These are phyloP conservation scores for Dolichotis patagonum DNA, from an alignment of 2,113 vertebrate genomes.

Conservation along the genomic window DNA sequence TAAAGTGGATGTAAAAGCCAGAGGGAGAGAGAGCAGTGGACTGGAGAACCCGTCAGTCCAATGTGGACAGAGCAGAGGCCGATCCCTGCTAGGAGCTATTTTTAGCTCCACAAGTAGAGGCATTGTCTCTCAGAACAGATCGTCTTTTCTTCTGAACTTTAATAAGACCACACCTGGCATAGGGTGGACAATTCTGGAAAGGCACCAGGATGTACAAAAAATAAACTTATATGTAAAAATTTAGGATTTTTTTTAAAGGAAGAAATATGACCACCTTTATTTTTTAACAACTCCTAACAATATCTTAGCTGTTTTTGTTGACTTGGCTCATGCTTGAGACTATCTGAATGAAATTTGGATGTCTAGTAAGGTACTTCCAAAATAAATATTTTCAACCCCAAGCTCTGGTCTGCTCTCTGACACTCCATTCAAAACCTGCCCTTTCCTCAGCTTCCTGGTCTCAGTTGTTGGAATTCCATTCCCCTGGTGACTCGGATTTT, in stretches of 20 bases:
- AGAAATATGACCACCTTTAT: neutral
- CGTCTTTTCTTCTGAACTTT: slow-evolving; percentile 77
- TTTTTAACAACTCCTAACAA: slow-evolving; percentile 17
- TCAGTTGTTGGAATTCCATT: neutral
- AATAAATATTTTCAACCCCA: neutral
- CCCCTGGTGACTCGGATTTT: neutral
- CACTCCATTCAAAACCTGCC: neutral
- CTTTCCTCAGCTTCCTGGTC: neutral
- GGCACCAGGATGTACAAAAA: neutral
- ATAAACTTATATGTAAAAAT: slow-evolving; percentile 19
- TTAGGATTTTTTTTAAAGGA: slow-evolving; percentile 6
- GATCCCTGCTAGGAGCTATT: neutral
- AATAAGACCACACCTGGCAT: slow-evolving; percentile 75
- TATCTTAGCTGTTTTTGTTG: neutral
- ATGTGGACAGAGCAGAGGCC: neutral
- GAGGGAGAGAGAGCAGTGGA: neutral
- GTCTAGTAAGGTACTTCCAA: neutral
- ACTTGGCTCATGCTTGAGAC: neutral
- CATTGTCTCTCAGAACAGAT: slow-evolving; percentile 76
- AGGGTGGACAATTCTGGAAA: slow-evolving; percentile 51
- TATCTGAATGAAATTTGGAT: neutral
- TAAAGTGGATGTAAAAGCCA: neutral
- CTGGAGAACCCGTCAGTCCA: neutral
- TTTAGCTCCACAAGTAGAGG: slow-evolving; percentile 65
- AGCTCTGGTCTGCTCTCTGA: neutral